Evolutionary conservation across 2,797 vertebrate species (phyloP), one percentile per base, ranked within the genome.

Genomic region (Orestias chungarensis): DNA sequence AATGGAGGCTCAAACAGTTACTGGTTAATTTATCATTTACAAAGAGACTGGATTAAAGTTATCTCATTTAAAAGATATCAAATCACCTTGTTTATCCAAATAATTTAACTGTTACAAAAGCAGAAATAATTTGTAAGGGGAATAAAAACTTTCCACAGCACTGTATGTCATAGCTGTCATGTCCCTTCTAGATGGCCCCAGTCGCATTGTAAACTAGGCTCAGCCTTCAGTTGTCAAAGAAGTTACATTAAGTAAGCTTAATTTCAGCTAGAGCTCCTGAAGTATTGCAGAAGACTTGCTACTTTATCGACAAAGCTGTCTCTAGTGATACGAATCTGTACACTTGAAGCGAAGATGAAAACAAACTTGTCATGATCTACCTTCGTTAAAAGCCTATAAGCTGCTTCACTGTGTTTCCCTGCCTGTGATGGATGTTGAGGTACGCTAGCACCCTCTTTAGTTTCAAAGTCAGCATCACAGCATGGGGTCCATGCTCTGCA

Each of bases 401-500:
- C 79, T 81, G 73, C 80, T 75, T 68, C 64, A 80, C 70, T 81
- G 27, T 82, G 79, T 71, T 57, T 85, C 82, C 83, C 84, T 87
- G 88, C 83, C 85, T 71, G 25, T 71, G 84, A 70, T 70, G 74
- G 81, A 82, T 78, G 84, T 76, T 75, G 84, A 88, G 88, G 74
- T 59, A 70, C 62, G 62, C 78, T 86, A 89, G 87, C 88, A 77
- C 92, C 90, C 87, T 89, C 91, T 92, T 74, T 85, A 87, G 88
- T 85, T 87, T 79, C 47, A 71, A 71, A 82, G 77, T 81, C 73
- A 82, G 82, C 87, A 91, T 86, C 87, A 77, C 89, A 88, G 81
- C 83, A 54, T 55, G 76, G 79, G 52, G 81, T 75, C 75, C 73
- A 75, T 61, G 71, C 79, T 81, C 54, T 31, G 35, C 64, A 71